phyloP scores from a whole-genome alignment of 2,113 vertebrate species.

The Elaphurus davidianus region DNA sequence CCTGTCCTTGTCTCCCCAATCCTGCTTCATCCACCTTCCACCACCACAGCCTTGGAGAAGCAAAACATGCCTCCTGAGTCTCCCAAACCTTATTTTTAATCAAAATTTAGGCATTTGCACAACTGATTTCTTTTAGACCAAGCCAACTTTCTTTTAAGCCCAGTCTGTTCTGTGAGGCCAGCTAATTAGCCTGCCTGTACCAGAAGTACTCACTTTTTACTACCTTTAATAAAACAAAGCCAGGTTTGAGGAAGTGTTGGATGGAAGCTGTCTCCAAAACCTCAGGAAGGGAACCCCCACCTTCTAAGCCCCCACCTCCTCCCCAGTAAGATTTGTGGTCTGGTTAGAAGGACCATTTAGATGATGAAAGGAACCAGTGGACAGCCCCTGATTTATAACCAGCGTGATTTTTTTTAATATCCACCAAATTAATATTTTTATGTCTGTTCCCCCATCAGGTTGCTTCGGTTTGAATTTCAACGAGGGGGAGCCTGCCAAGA shows the following conservation, averaged over 20 bases:
- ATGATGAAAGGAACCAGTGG: slow-evolving; percentile 70
- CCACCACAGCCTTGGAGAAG: background rate
- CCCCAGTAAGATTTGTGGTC: slow-evolving; percentile 65
- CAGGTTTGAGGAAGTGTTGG: slow-evolving; percentile 77
- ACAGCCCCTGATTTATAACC: slow-evolving; percentile 70
- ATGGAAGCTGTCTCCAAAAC: slow-evolving; percentile 72
- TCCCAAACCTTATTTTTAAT: slow-evolving; percentile 17
- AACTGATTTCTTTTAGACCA: slow-evolving; percentile 47
- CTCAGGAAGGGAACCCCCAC: slow-evolving; percentile 68
- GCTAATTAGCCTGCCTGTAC: slow-evolving; percentile 72
- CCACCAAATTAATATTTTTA: slow-evolving; percentile 71
- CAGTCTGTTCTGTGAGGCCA: slow-evolving; percentile 44
- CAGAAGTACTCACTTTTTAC: slow-evolving; percentile 71
- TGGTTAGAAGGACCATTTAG: slow-evolving; percentile 68
- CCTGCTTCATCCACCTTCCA: background rate
- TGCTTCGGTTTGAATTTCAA: slow-evolving; percentile 72
- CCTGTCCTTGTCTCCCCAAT: accelerated
- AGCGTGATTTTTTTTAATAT: slow-evolving; percentile 68
- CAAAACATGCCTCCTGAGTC: background rate
- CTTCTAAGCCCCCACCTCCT: background rate
- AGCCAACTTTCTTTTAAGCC: slow-evolving; percentile 62
- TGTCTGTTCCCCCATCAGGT: slow-evolving; percentile 70
- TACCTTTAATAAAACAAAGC: slow-evolving; percentile 76
- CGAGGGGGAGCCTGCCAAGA: slow-evolving; percentile 71
- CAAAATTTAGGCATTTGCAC: slow-evolving; percentile 49